Base-by-base conservation (phyloP, 2,888 invertebrate genomes). In the Leptogaster cylindrica region DNA sequence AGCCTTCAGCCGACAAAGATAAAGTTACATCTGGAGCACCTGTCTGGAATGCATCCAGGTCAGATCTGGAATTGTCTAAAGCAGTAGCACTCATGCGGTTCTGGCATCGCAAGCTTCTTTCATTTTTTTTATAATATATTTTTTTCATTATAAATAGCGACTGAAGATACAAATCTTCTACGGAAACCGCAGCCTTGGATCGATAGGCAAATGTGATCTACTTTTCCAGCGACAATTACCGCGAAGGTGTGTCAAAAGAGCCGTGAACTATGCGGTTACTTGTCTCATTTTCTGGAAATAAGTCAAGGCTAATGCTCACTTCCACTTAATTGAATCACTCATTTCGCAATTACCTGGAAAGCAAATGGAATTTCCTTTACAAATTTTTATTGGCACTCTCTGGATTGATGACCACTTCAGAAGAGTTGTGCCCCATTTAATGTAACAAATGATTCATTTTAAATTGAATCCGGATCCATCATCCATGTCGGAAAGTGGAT, bases 191-290 rank as follows among this genome's bases (percentile, higher is more conserved):
- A 58, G 41, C 58, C 58, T 58, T 58, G 58, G 25, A 52, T 52
- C 31, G 8, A 31, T 33, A 31, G 16, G 5, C 28, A 31, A 31
- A 5, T 31, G 10, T 31, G 20, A 52, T 33, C 52, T 33, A 52
- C 25, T 10, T 33, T 52, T 18, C 4, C 31, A 52, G 52, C 20
- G 16, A 33, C 10, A 31, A 52, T 31, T 52, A 33, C 18, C 2
- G 7, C 31, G 31, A 52, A 33, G 20, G 46, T 16, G 46, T 46
- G 46, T 46, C 46, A 46, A 20, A 46, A 23, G 46, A 58, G 36
- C 58, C 36, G 23, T 58, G 58, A 58, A 58, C 58, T 58, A 58
- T 58, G 58, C 41, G 58, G 58, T 58, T 58, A 23, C n/a, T 39
- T 39, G n/a, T 14, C 2, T n/a, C 28, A 28, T 10, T 27, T 51